Evolutionary conservation across 2,113 vertebrate genomes (phyloP), one percentile per base, ranked within the genome.

Genomic region (Anhinga rufa): DNA sequence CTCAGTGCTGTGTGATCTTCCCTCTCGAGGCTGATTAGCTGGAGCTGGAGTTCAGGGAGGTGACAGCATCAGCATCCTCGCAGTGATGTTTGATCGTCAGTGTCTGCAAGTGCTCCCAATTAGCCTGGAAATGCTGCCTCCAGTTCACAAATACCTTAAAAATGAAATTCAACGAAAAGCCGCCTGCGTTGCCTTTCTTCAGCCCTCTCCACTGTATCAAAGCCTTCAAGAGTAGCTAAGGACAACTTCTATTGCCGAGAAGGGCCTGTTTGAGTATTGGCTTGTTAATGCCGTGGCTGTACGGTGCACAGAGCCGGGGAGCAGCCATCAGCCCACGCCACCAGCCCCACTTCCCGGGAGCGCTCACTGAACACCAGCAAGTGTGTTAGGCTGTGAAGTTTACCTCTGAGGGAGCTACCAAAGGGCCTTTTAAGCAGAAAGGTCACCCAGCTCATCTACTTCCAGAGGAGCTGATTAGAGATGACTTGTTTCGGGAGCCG

Each of bases 401-500:
- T 26, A 11, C 83, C 89, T 82, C 86, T 2, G 2, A 83, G 38
- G 42, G 60, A 81, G 83, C 24, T 71, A 77, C 79, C 68, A n/a
- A 82, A 90, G 28, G 66, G 46, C 18, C 32, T 92, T 75, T 46
- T 76, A 86, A 66, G 80, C 62, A 80, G 82, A 77, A 92, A 96
- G 76, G 88, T 92, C 64, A 46, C 69, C 55, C 9, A 7, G 64
- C 75, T 90, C 74, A 29, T 60, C 44, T 65, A 58, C 48, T 90
- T 82, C 90, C 69, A 22, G 28, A 64, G 68, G 42, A 81, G 82
- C n/a, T 83, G 71, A 88, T 93, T 22, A 94, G 76, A 90, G 86
- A 58, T 0, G 0, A 29, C 3, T 10, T 1, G 0, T 83, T 96
- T 80, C 0, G 0, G 85, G 58, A 69, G 58, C 83, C 2, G 0